A percentile compares a stretch with the other conserved stretches of the same genome.
These are phyloP conservation scores for Cuculus canorus DNA, from an alignment of 2,797 vertebrate species.

Conservation along the genomic window DNA sequence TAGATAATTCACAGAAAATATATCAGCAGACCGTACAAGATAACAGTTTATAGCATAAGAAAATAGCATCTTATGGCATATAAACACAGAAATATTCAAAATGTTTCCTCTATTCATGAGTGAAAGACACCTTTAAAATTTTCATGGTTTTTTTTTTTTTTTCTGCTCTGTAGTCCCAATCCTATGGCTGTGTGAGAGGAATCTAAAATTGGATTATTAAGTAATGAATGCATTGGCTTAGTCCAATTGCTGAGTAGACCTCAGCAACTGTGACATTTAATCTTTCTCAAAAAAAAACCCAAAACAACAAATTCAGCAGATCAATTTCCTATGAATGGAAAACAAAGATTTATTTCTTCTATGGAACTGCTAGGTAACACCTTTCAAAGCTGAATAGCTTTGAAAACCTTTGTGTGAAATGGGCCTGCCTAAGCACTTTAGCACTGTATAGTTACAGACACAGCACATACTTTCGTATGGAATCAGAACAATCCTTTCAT, in stretches of 20 bases:
- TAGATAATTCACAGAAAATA: background rate
- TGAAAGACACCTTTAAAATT: background rate
- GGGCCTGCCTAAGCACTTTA: background rate
- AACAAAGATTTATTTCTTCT: background rate
- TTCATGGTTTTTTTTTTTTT: background rate
- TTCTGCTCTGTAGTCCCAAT: background rate
- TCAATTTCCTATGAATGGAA: background rate
- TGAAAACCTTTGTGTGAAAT: background rate
- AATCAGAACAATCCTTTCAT: background rate
- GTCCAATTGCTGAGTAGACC: background rate
- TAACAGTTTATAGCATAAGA: no score
- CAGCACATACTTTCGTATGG: background rate
- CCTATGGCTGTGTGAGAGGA: background rate
- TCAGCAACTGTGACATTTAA: background rate
- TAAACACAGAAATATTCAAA: background rate
- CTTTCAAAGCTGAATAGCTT: background rate
- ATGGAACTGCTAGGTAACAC: background rate
- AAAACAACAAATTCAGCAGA: background rate
- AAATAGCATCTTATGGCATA: background rate
- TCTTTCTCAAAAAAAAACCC: conserved; percentile 25
- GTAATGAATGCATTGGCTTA: background rate
- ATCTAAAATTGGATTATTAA: background rate
- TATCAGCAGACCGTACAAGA: background rate
- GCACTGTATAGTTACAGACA: background rate
- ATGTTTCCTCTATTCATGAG: background rate